A percentile compares a stretch with the other conserved stretches of the same genome.
Evolutionary conservation across 2,888 invertebrate species (phyloP).

Genomic region (Mythimna lalbum): DNA sequence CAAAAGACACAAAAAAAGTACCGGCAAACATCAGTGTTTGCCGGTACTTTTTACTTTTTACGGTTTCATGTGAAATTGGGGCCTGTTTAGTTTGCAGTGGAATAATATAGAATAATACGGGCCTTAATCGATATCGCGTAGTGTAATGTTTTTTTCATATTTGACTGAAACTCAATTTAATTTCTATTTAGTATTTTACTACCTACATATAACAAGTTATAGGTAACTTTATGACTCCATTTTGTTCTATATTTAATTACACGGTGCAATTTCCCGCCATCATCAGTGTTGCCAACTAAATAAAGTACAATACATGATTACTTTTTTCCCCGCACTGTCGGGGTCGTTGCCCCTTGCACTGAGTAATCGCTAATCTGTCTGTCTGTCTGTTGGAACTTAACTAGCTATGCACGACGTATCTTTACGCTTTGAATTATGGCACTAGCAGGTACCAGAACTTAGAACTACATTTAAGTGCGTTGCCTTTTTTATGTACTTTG

Average conservation of each 20-base stretch:
- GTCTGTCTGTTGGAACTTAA: conserved; percentile 32
- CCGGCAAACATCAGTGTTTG: too few species aligned
- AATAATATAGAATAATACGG: too few species aligned
- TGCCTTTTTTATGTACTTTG: too few species aligned
- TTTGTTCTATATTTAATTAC: conserved; percentile 30
- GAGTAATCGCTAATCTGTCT: conserved; percentile 71
- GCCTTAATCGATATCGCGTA: too few species aligned
- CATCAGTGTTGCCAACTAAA: conserved; percentile 14
- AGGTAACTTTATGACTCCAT: neutral
- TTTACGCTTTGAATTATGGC: conserved; percentile 7
- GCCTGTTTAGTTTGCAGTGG: too few species aligned
- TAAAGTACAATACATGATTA: conserved; percentile 22
- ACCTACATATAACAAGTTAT: neutral
- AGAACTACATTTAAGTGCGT: too few species aligned
- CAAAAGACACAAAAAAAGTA: too few species aligned
- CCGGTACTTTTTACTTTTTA: too few species aligned
- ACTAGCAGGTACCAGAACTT: neutral
- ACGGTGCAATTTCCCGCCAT: conserved; percentile 20
- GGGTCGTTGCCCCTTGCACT: conserved; percentile 57
- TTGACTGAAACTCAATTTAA: neutral
- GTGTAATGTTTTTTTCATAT: too few species aligned
- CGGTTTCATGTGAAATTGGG: too few species aligned
- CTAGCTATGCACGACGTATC: conserved; percentile 7
- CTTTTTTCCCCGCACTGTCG: conserved; percentile 36
- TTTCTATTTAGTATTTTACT: neutral